phyloP scores from a whole-genome alignment of 2,797 vertebrate genomes.

The Schizopygopsis pylzovi region DNA sequence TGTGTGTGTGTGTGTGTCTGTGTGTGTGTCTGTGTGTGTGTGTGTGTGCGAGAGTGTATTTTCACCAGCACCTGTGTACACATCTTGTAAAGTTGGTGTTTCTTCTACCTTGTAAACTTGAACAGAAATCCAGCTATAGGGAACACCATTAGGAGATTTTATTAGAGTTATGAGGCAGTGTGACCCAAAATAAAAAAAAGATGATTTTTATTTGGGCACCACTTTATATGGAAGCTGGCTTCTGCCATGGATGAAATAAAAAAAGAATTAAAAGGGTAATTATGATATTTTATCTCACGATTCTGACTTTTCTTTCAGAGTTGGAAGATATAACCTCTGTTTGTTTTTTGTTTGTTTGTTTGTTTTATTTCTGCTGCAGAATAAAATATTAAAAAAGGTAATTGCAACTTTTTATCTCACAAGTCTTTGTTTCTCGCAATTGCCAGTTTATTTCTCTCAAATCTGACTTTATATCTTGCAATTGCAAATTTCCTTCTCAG shows the following conservation, averaged over 20 bases:
- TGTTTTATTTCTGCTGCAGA: neutral
- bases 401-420: neutral
- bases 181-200: neutral
- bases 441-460: too few species aligned
- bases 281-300: neutral
- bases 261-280: neutral
- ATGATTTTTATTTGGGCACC: neutral
- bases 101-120: neutral
- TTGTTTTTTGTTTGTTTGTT: neutral
- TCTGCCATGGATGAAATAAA: neutral
- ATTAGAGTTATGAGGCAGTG: neutral
- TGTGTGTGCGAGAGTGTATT: too few species aligned
- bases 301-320: too few species aligned
- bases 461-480: neutral
- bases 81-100: slow-evolving; percentile 13
- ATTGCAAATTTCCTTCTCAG: too few species aligned
- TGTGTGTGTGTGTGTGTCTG: too few species aligned
- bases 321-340: too few species aligned
- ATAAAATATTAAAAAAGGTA: neutral
- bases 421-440: too few species aligned
- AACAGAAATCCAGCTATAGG: neutral
- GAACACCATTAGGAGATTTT: neutral
- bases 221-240: neutral
- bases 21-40: too few species aligned
- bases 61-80: slow-evolving; percentile 5